Evolutionary conservation across 2,888 invertebrate genomes (phyloP).

Genomic region (Spodoptera exigua): DNA sequence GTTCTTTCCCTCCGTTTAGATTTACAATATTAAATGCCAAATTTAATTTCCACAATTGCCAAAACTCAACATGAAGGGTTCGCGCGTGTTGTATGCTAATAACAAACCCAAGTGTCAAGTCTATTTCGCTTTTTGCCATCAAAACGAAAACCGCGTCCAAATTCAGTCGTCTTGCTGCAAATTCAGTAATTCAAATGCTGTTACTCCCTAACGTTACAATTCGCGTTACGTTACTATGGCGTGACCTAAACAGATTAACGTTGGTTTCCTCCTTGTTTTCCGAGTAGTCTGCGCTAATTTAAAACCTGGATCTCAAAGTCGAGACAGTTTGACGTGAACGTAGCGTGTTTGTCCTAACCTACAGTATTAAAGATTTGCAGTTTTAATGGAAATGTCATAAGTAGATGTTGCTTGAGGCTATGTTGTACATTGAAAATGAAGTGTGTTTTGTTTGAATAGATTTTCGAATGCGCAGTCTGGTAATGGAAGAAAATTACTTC

Average conservation of each 20-base stretch:
- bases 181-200: slow-evolving; percentile 27
- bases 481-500: background rate
- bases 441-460: slow-evolving; percentile 20
- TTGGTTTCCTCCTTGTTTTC: slow-evolving; percentile 70
- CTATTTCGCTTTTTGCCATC: slow-evolving; percentile 37
- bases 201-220: slow-evolving; percentile 49
- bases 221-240: slow-evolving; percentile 63
- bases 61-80: slow-evolving; percentile 38
- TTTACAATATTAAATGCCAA: background rate
- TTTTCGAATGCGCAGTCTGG: slow-evolving; percentile 14
- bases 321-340: slow-evolving; percentile 80
- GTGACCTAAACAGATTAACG: slow-evolving; percentile 77
- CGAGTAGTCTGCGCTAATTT: slow-evolving; percentile 80
- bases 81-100: slow-evolving; percentile 46
- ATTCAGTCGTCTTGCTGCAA: slow-evolving; percentile 28
- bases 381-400: slow-evolving; percentile 59
- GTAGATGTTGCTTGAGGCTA: slow-evolving; percentile 43
- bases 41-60: slow-evolving; percentile 28
- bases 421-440: slow-evolving; percentile 30
- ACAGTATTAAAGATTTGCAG: slow-evolving; percentile 50
- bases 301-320: slow-evolving; percentile 79
- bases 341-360: slow-evolving; percentile 77
- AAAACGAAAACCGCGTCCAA: slow-evolving; percentile 42
- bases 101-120: slow-evolving; percentile 39
- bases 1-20: slow-evolving; percentile 1